Evolutionary conservation across 2,888 invertebrate species (phyloP).

Genomic region (Brassicogethes aeneus): DNA sequence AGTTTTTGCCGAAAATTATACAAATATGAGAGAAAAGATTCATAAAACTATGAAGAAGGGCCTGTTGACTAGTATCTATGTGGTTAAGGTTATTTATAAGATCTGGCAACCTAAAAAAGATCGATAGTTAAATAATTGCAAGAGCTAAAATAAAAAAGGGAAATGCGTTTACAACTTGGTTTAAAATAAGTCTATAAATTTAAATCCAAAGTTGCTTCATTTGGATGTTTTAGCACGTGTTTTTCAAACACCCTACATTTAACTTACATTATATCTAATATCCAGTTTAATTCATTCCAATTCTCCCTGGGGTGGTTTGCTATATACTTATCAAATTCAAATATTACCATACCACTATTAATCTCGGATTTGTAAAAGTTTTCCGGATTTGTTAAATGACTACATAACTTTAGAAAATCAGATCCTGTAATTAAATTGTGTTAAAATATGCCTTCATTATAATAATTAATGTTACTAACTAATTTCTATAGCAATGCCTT

Average conservation of each 20-base stretch:
- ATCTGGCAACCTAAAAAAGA: conserved; percentile 50
- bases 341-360: conserved; percentile 48
- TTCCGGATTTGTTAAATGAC: conserved; percentile 47
- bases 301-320: conserved; percentile 51
- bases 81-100: conserved; percentile 48
- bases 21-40: conserved; percentile 50
- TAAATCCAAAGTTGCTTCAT: too few relatives aligned
- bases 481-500: conserved; percentile 32
- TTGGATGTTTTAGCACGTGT: too few relatives aligned
- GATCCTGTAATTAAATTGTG: conserved; percentile 33
- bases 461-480: conserved; percentile 26
- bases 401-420: conserved; percentile 42
- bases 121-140: conserved; percentile 19
- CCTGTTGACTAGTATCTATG: conserved; percentile 45
- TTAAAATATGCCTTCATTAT: conserved; percentile 1
- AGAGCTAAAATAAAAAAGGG: conserved; percentile 4
- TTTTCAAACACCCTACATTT: too few relatives aligned
- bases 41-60: conserved; percentile 45
- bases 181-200: too few relatives aligned
- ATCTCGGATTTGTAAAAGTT: conserved; percentile 53
- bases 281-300: conserved; percentile 67
- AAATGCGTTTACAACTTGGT: too few relatives aligned
- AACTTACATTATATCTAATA: conserved; percentile 53
- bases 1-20: conserved; percentile 56
- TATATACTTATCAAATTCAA: conserved; percentile 53